Evolutionary conservation across 2,113 vertebrate genomes (phyloP).

Genomic region (Lagopus muta): DNA sequence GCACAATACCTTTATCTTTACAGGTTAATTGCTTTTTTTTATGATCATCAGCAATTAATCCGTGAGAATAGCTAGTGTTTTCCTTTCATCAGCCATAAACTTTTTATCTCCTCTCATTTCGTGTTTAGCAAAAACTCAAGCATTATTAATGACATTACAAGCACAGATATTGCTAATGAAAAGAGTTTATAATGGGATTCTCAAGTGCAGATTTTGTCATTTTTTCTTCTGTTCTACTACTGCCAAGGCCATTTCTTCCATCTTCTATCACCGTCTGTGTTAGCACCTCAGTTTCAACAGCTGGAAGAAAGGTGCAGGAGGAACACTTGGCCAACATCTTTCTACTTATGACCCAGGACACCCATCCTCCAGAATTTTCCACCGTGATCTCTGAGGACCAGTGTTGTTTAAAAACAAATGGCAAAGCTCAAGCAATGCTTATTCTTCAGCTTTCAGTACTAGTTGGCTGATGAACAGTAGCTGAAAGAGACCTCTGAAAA

Average conservation of each 20-base stretch:
- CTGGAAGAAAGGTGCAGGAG: not conserved
- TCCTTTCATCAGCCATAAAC: not conserved
- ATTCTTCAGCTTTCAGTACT: not conserved
- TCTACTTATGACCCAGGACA: not conserved
- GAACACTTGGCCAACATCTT: not conserved
- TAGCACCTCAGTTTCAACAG: not conserved
- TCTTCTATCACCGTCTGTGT: not conserved
- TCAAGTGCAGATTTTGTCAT: not conserved
- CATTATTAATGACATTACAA: not conserved
- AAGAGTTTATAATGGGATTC: not conserved
- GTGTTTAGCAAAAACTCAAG: not conserved
- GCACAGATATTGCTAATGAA: not conserved
- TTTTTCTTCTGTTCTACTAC: not conserved
- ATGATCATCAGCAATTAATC: not conserved
- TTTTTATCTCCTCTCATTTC: not conserved
- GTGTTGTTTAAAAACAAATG: not conserved
- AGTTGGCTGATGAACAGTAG: not conserved
- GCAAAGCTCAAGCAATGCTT: not conserved
- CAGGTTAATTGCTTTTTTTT: not conserved
- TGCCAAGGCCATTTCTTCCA: not conserved
- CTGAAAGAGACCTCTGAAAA: not conserved
- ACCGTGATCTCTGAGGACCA: not conserved
- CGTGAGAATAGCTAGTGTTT: not conserved
- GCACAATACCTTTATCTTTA: not conserved
- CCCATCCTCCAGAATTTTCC: not conserved